phyloP scores from a whole-genome alignment of 2,113 vertebrate species.

The Seriola aureovittata region DNA sequence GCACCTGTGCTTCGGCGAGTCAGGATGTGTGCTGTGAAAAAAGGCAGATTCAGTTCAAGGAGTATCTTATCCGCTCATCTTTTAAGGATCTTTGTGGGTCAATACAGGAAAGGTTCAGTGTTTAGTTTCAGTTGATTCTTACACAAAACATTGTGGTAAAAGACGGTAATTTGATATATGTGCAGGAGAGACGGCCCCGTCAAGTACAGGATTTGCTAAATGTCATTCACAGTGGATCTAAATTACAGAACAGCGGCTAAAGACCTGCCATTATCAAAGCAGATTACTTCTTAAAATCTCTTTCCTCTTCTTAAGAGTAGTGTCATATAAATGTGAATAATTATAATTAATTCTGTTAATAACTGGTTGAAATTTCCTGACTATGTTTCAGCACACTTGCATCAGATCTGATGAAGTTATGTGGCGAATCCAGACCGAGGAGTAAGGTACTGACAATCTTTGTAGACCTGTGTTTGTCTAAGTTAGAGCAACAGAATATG shows the following conservation, averaged over 20 bases:
- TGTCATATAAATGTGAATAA: not conserved
- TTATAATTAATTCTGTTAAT: constrained; percentile 1
- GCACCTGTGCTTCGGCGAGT: too few relatives aligned
- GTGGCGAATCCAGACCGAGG: constrained; percentile 93
- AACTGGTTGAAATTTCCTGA: not conserved
- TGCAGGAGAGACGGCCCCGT: not conserved
- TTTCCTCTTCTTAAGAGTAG: not conserved
- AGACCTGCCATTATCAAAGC: not conserved
- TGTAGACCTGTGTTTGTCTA: not conserved
- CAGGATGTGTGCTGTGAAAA: too few relatives aligned
- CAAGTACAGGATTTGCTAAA: too few relatives aligned
- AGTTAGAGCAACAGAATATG: not conserved
- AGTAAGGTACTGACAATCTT: constrained; percentile 87
- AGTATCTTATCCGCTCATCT: too few relatives aligned
- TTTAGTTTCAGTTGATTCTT: too few relatives aligned
- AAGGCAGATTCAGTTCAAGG: too few relatives aligned
- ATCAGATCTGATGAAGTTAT: constrained; percentile 95
- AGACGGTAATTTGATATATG: too few relatives aligned
- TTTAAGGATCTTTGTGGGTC: too few relatives aligned
- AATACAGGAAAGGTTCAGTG: too few relatives aligned
- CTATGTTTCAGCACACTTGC: constrained; percentile 87
- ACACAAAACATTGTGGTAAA: too few relatives aligned
- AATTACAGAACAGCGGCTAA: not conserved
- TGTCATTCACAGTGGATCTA: not conserved
- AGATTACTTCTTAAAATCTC: not conserved